Evolutionary conservation across 2,797 vertebrate genomes (phyloP).

Genomic region (Acanthis flammea): DNA sequence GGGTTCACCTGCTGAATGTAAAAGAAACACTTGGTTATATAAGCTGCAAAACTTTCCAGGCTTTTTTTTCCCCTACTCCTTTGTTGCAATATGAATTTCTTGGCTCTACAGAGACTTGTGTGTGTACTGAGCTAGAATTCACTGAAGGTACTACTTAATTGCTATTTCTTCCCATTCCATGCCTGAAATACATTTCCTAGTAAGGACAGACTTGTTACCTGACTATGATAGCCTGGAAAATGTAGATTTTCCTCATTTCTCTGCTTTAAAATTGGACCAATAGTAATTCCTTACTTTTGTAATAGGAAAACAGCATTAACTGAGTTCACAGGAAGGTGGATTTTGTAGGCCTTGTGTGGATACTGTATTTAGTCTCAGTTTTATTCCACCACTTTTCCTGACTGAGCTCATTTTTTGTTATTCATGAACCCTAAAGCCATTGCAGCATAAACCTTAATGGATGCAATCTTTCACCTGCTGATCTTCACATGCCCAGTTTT

Average conservation of each 20-base stretch:
- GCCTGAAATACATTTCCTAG: not conserved
- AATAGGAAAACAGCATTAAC: not conserved
- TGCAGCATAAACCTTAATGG: constrained; percentile 45
- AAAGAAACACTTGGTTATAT: not conserved
- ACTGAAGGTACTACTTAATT: not conserved
- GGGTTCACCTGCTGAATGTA: not conserved
- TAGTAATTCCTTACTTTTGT: not conserved
- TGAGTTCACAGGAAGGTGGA: not conserved
- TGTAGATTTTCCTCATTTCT: not conserved
- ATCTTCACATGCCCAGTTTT: constrained; percentile 30
- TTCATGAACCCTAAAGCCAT: constrained; percentile 50
- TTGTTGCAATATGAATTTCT: not conserved
- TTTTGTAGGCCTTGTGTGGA: not conserved
- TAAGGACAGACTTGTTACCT: not conserved
- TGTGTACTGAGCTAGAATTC: not conserved
- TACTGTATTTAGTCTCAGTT: not conserved
- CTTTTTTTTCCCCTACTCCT: not conserved
- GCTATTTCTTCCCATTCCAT: not conserved
- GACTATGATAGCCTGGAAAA: not conserved
- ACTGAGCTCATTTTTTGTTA: constrained; percentile 49
- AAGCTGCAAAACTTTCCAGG: not conserved
- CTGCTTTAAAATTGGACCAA: constrained; percentile 11
- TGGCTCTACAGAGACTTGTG: not conserved
- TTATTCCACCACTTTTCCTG: constrained; percentile 18
- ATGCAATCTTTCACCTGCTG: constrained; percentile 36